Conservation (phyloP, 1,140 invertebrate species). For the Chionoecetes opilio region DNA sequence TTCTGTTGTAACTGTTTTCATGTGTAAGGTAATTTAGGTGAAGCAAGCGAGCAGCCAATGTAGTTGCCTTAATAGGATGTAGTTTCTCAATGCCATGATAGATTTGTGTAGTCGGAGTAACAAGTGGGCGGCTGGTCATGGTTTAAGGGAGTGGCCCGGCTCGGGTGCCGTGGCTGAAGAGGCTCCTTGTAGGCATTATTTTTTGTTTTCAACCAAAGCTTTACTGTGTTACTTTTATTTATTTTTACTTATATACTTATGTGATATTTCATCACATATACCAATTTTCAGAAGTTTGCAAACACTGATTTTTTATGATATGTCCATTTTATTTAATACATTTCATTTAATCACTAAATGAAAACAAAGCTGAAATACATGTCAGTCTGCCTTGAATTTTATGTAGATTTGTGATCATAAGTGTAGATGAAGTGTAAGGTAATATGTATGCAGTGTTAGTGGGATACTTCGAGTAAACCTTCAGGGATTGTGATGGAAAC, state of each 20-base stretch:
- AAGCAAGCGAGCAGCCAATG: too few relatives aligned
- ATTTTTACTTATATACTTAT: neutral
- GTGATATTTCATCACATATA: neutral
- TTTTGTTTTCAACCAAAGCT: slow-evolving; percentile 20
- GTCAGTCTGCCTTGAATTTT: neutral
- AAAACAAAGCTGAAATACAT: neutral
- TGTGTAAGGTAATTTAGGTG: neutral
- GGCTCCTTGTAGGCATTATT: slow-evolving; percentile 28
- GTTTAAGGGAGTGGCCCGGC: neutral
- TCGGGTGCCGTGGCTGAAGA: neutral
- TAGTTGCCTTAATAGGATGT: neutral
- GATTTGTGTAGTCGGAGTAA: neutral
- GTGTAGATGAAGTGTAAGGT: neutral
- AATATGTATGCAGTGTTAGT: neutral
- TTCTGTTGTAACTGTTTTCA: neutral
- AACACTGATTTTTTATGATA: neutral
- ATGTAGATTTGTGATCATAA: neutral
- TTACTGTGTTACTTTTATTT: neutral
- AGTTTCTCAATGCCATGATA: neutral
- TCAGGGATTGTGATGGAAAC: neutral
- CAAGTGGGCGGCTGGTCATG: slow-evolving; percentile 2
- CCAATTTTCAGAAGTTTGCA: neutral
- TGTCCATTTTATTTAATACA: neutral
- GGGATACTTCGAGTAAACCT: neutral
- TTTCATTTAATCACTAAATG: neutral